Evolutionary conservation across 2,888 invertebrate species (phyloP).

Genomic region (Caenorhabditis afra): DNA sequence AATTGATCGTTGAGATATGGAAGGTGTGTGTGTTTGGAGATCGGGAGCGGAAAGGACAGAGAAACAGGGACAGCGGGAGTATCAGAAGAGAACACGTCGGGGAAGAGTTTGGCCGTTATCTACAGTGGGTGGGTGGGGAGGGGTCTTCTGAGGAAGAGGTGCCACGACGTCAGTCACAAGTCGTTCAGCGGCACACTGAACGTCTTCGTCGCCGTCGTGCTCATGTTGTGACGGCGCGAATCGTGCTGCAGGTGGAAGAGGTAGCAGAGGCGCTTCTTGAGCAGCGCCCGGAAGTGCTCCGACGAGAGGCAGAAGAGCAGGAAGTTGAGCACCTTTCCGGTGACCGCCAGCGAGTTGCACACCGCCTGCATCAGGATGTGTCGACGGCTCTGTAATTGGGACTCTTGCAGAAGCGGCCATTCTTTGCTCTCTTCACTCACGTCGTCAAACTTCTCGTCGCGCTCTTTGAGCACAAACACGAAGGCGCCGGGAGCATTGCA

Average conservation of each 20-base stretch:
- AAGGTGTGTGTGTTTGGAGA: background rate
- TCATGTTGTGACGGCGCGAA: conserved; percentile 44
- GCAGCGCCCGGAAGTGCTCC: conserved; percentile 69
- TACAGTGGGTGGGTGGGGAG: conserved; percentile 1
- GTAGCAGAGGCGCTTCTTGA: conserved; percentile 59
- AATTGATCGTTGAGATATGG: conserved; percentile 33
- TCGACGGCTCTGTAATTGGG: conserved; percentile 50
- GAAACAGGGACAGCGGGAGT: too few species aligned
- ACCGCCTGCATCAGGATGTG: conserved; percentile 58
- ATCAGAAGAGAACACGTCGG: background rate
- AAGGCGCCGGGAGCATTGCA: conserved; percentile 70
- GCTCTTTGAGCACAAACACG: conserved; percentile 61
- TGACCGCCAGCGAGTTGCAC: conserved; percentile 66
- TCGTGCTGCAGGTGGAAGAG: conserved; percentile 31
- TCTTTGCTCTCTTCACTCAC: conserved; percentile 13
- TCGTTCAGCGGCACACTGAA: conserved; percentile 60
- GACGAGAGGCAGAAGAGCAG: conserved; percentile 72
- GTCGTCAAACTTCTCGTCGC: conserved; percentile 43
- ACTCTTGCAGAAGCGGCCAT: background rate
- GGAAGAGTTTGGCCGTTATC: conserved; percentile 12
- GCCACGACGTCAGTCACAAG: conserved; percentile 24
- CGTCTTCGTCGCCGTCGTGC: conserved; percentile 58
- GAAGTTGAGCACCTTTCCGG: conserved; percentile 74
- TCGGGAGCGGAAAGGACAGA: background rate
- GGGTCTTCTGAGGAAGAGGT: background rate